Base-by-base conservation (phyloP, 2,113 vertebrate genomes). In the Murina feae region DNA sequence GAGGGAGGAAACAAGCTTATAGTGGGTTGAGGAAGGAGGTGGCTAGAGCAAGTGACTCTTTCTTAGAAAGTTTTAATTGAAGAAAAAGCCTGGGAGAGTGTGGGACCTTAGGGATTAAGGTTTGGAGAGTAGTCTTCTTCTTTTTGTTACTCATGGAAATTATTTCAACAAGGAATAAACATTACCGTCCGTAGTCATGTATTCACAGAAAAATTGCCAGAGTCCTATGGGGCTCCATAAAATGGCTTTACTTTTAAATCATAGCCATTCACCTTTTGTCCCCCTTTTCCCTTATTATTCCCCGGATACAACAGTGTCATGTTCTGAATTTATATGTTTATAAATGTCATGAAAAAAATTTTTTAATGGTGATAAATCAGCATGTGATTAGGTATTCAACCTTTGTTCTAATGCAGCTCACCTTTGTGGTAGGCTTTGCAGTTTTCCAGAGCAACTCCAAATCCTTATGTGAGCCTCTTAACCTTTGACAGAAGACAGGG, bases 281-380 rank as follows among this genome's bases (percentile, higher is more conserved):
- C 9, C n/a, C 30, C 37, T 65, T 11, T 69, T 75, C 53, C 55
- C 42, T 42, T 68, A 30, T 42, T 81, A 63, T 95, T 94, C 68
- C 47, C 66, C 53, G 20, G 71, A 81, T 28, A 76, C 21, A 79
- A 12, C 44, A 87, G 25, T 90, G 47, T 65, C 80, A 87, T 7
- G 32, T 85, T 89, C 47, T 68, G 84, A 84, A 71, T 71, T 79
- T 89, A 51, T 65, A 16, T 83, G 87, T 95, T 93, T 95, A 47
- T 86, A 91, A 90, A 72, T 91, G 65, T 71, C 81, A 90, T 76
- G 93, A 49, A 63, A 44, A 25, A 12, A 44, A 20, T 53, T 72
- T 86, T 80, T 71, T 9, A 44, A 82, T 23, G 80, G n/a, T 49
- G 49, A n/a, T 79, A 91, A 88, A 58, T 63, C 30, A 30, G 71